Conservation (phyloP, 2,797 vertebrate species). For the Mus caroli region DNA sequence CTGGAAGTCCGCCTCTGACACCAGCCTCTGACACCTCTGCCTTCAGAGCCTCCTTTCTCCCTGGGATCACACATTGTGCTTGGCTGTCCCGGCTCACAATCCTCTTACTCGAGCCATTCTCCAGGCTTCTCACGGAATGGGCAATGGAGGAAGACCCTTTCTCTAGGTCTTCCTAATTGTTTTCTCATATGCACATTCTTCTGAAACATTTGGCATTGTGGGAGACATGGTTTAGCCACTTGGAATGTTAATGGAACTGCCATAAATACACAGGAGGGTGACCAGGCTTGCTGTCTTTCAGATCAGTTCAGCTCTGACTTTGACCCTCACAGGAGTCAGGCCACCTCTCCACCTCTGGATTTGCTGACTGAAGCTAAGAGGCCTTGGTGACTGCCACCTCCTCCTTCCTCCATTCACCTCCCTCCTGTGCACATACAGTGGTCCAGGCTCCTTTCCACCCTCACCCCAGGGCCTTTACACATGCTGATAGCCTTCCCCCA, state of each 20-base stretch:
- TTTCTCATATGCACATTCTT: not conserved
- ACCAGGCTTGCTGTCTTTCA: not conserved
- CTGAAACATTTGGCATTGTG: not conserved
- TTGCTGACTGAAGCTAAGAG: not conserved
- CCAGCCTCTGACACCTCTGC: not conserved
- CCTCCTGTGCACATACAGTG: not conserved
- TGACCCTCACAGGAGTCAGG: not conserved
- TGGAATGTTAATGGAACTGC: not conserved
- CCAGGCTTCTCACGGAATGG: not conserved
- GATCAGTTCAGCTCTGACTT: not conserved
- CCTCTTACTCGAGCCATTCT: not conserved
- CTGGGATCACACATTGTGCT: not conserved
- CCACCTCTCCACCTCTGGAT: not conserved
- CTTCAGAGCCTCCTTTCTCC: not conserved
- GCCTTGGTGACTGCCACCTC: not conserved
- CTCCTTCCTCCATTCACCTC: not conserved
- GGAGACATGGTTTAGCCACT: not conserved
- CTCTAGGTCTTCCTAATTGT: not conserved
- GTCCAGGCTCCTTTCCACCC: not conserved
- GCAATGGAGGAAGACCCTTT: not conserved
- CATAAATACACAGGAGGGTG: not conserved
- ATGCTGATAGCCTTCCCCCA: not conserved
- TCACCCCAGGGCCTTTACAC: not conserved
- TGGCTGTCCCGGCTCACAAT: fast-evolving
- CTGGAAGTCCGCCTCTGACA: not conserved